A percentile compares a stretch with the other conserved stretches of the same genome.
Conservation (phyloP, 2,888 invertebrate genomes). For the Euzophera pinguis region DNA sequence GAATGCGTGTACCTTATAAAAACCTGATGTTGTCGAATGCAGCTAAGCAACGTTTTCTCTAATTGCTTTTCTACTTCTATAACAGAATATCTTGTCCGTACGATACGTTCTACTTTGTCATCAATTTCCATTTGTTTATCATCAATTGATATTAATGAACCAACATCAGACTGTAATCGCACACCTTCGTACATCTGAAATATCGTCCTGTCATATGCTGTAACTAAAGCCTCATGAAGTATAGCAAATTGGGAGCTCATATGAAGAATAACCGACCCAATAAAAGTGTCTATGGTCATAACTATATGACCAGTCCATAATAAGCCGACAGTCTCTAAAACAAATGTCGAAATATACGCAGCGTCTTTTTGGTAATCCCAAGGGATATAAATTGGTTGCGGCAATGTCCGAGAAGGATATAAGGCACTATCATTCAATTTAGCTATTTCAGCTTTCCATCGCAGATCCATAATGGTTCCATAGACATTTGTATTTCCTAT, state of each 20-base stretch:
- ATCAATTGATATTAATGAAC: conserved; percentile 13
- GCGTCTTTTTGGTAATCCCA: conserved; percentile 61
- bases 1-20: conserved; percentile 43
- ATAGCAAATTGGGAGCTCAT: conserved; percentile 66
- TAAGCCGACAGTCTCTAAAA: conserved; percentile 60
- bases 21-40: conserved; percentile 65
- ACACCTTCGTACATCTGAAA: conserved; percentile 33
- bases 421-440: conserved; percentile 42
- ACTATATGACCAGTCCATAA: conserved; percentile 73
- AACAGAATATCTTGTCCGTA: conserved; percentile 39
- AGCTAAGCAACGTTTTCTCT: conserved; percentile 46
- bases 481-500: conserved; percentile 62
- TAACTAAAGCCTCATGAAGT: conserved; percentile 57
- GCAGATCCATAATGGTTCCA: conserved; percentile 58
- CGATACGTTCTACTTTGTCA: conserved; percentile 36
- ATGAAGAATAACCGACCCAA: conserved; percentile 64
- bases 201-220: conserved; percentile 61
- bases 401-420: conserved; percentile 51
- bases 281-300: conserved; percentile 69
- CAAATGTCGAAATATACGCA: conserved; percentile 56
- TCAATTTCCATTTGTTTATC: conserved; percentile 23
- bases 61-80: conserved; percentile 53
- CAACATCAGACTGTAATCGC: conserved; percentile 24
- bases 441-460: conserved; percentile 53
- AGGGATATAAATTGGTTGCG: conserved; percentile 71